Conservation (phyloP, 2,113 vertebrate species). For the Columbina picui region DNA sequence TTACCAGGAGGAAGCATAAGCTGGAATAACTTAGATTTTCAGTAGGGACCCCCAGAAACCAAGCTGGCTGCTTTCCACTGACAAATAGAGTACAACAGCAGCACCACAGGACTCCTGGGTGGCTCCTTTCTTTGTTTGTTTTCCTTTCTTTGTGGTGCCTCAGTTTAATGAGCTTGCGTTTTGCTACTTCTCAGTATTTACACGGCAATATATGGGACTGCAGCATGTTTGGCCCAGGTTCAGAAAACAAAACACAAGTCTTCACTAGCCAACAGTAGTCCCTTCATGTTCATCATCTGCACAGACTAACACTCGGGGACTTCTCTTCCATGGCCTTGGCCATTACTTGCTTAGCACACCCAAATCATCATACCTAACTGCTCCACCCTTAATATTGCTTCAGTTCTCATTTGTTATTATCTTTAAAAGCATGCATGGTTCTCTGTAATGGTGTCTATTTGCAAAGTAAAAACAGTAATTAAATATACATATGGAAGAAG, state of each 20-base stretch:
- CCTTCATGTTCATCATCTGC: background rate
- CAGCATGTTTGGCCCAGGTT: background rate
- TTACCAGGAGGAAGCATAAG: background rate
- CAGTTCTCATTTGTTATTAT: background rate
- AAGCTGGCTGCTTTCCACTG: background rate
- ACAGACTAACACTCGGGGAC: fast-evolving
- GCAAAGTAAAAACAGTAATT: background rate
- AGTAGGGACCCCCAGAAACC: background rate
- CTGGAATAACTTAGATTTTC: background rate
- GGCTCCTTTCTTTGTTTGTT: background rate
- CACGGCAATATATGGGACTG: background rate
- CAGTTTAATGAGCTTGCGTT: background rate
- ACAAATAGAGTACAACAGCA: background rate
- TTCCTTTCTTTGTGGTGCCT: background rate
- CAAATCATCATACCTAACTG: background rate
- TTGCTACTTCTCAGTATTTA: background rate
- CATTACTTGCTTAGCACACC: background rate
- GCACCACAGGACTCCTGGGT: background rate
- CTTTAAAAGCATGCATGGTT: background rate
- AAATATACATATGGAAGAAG: background rate
- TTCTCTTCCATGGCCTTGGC: background rate
- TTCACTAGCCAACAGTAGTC: background rate
- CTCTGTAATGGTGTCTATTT: background rate
- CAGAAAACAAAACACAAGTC: background rate
- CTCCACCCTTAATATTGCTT: background rate